Conservation (phyloP, 2,797 vertebrate species). For the Melanotaenia boesemani region DNA sequence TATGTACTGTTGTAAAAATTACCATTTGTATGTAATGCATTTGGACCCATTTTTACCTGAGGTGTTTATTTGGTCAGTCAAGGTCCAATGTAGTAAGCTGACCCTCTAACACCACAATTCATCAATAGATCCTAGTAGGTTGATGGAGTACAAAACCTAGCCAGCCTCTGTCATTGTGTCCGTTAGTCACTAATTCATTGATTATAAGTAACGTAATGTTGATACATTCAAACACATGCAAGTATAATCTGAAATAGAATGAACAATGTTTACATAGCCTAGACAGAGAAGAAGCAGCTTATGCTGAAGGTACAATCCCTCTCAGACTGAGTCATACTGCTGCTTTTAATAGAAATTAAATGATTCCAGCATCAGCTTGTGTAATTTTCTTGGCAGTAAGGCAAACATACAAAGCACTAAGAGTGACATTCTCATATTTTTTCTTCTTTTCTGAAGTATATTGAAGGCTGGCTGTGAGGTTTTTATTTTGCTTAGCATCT, state of each 20-base stretch:
- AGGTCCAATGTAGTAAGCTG: neutral
- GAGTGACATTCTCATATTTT: neutral
- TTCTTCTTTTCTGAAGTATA: neutral
- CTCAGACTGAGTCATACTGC: conserved; percentile 34
- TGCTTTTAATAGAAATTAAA: conserved; percentile 42
- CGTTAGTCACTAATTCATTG: neutral
- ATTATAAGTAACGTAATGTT: neutral
- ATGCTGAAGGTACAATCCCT: conserved; percentile 48
- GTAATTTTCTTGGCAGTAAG: conserved; percentile 50
- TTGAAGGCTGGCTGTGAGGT: conserved; percentile 12
- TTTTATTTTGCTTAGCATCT: conserved; percentile 19
- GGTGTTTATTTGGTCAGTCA: neutral
- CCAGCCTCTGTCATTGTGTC: too few species aligned
- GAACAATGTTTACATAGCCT: conserved; percentile 30
- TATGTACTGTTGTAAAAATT: neutral
- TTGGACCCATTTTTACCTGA: neutral
- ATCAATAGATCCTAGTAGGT: neutral
- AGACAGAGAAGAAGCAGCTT: conserved; percentile 21
- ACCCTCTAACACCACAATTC: neutral
- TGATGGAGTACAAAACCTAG: neutral
- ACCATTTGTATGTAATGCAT: neutral
- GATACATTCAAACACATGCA: conserved; percentile 4
- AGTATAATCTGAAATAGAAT: conserved; percentile 17
- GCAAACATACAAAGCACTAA: conserved; percentile 32
- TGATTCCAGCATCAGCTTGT: conserved; percentile 37